Conservation (phyloP, 2,888 invertebrate species). For the Bellardia pandia region DNA sequence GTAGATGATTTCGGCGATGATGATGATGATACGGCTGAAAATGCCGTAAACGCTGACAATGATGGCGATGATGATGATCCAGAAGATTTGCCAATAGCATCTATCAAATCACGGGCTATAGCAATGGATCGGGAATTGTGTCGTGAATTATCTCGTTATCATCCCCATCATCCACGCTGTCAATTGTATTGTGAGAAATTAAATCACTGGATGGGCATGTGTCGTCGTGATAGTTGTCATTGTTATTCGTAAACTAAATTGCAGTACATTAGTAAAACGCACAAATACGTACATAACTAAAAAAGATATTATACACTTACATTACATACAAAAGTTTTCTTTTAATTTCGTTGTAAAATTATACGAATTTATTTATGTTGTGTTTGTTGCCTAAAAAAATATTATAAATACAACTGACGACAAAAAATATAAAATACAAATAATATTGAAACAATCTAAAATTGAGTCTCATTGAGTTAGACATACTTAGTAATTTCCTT, state of each 20-base stretch:
- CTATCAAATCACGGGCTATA: constrained; percentile 81
- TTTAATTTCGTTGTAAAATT: constrained; percentile 7
- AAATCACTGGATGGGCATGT: constrained; percentile 82
- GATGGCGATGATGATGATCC: constrained; percentile 37
- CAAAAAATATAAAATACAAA: neutral
- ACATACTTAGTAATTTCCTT: no score
- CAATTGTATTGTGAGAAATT: constrained; percentile 80
- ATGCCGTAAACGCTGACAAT: constrained; percentile 32
- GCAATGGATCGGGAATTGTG: constrained; percentile 80
- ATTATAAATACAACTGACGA: neutral
- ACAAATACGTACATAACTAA: neutral
- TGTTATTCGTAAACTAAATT: constrained; percentile 78
- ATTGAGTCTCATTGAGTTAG: no score
- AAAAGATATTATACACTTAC: no score
- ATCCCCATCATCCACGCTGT: constrained; percentile 81
- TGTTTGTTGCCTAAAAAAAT: neutral
- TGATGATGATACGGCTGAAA: constrained; percentile 1
- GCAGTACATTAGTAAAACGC: neutral
- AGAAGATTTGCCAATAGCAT: constrained; percentile 74
- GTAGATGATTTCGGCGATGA: constrained; percentile 33
- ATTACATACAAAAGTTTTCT: neutral
- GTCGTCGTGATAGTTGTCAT: constrained; percentile 80
- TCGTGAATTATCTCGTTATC: constrained; percentile 78
- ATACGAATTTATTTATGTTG: neutral
- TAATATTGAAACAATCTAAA: no score